phyloP scores from a whole-genome alignment of 2,113 vertebrate species.

The Charadrius vociferus region DNA sequence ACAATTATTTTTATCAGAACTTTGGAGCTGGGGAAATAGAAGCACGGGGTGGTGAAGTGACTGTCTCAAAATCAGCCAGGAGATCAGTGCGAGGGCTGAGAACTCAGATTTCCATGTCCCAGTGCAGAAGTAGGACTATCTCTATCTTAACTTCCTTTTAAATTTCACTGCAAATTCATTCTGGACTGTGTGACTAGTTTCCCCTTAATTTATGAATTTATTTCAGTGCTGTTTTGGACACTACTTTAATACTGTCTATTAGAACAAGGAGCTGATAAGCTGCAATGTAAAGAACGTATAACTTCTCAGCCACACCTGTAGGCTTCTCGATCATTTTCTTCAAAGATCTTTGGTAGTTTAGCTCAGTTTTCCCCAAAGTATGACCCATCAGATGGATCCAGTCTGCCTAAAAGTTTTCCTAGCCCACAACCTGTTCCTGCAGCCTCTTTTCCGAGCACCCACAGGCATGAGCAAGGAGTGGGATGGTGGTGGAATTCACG shows the following conservation, averaged over 20 bases:
- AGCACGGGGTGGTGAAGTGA: not conserved
- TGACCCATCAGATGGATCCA: not conserved
- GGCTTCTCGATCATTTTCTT: not conserved
- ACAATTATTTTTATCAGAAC: not conserved
- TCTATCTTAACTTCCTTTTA: not conserved
- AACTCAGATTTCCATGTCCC: not conserved
- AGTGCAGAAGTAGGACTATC: not conserved
- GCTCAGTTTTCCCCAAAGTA: not conserved
- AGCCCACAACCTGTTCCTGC: not conserved
- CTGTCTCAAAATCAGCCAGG: not conserved
- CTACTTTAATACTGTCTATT: not conserved
- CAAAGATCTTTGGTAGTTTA: not conserved
- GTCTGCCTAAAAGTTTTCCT: not conserved
- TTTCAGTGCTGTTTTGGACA: not conserved
- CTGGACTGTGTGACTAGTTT: not conserved
- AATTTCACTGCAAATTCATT: not conserved
- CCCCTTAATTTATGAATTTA: not conserved
- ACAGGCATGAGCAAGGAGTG: not conserved
- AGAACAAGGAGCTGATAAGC: not conserved
- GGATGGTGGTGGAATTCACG: not conserved
- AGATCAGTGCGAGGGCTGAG: not conserved
- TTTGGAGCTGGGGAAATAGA: not conserved
- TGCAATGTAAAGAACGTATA: not conserved
- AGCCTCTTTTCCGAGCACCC: not conserved
- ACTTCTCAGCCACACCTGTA: not conserved